Base-by-base conservation (phyloP, 2,797 vertebrate species). In the Bovichtus variegatus region DNA sequence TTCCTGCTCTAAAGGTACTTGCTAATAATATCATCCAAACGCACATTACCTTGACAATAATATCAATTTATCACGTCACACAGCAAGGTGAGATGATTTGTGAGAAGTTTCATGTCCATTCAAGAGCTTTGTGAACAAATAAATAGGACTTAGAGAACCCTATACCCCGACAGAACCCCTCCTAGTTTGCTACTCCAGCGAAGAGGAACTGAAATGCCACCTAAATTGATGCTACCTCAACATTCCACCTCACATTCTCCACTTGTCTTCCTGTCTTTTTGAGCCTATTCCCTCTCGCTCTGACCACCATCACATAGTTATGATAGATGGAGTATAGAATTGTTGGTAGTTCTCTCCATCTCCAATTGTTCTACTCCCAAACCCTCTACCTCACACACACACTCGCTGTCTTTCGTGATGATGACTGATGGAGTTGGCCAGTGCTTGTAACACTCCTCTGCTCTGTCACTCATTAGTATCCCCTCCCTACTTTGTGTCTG, bases 401-500 rank as follows among this genome's bases (percentile, higher is more conserved):
- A 6, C 51, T 7, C 61, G 7, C 50, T 23, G 50, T 47, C 55
- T 47, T 12, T 70, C 31, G n/a, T 86, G 81, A 86, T 83, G 74
- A 85, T 78, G 87, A 90, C 71, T 71, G 77, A 90, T 88, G 70
- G 62, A 82, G 74, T 81, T 34, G 79, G 49, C 69, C 72, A 21
- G 59, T 43, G 67, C 71, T 80, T 78, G 46, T 67, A 64, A 72
- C 65, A 79, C 79, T 89, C 43, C 74, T 43, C 58, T 50, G 66
- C 80, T 82, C 81, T 82, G 83, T 84, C 86, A 87, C 76, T 90
- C 81, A 89, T 91, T 88, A 90, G 83, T 70, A 68, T 71, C 84
- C 82, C 71, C 74, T 80, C 74, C 61, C 70, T 68, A 57, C 71
- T 74, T 73, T 81, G 71, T 23, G 57, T 79, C 87, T 84, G n/a